Evolutionary conservation across 2,113 vertebrate genomes (phyloP).

Genomic region (Macaca mulatta): DNA sequence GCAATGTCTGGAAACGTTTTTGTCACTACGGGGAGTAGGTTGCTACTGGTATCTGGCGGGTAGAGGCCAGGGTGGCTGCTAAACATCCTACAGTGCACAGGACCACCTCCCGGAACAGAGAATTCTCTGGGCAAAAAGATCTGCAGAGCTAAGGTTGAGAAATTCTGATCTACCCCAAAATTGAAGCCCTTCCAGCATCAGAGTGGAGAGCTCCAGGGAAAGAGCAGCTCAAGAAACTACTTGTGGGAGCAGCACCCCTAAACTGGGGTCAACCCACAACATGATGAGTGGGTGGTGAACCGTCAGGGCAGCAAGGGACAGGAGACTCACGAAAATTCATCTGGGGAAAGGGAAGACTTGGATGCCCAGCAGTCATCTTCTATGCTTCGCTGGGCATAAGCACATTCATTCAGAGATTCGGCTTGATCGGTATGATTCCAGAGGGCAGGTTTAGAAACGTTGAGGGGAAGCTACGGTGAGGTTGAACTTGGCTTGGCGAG

Average conservation of each 20-base stretch:
- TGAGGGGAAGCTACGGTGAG: accelerated
- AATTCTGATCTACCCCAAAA: too few relatives aligned
- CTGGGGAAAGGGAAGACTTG: neutral
- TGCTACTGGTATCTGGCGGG: accelerated
- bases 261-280: neutral
- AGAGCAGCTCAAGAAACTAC: neutral
- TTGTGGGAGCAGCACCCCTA: neutral
- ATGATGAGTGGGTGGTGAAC: accelerated
- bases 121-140: neutral
- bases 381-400: accelerated
- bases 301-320: neutral
- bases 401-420: neutral
- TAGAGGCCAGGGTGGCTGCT: neutral
- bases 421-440: neutral
- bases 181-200: neutral
- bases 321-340: neutral
- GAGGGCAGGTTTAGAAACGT: neutral
- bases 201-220: neutral
- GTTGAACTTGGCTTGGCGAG: too few relatives aligned
- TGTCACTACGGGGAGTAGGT: neutral
- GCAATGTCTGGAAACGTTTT: neutral
- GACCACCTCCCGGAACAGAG: neutral
- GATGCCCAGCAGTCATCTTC: neutral
- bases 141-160: neutral
- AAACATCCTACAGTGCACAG: accelerated